Conservation (phyloP, 2,113 vertebrate genomes). For the Rousettus leschenaultii region DNA sequence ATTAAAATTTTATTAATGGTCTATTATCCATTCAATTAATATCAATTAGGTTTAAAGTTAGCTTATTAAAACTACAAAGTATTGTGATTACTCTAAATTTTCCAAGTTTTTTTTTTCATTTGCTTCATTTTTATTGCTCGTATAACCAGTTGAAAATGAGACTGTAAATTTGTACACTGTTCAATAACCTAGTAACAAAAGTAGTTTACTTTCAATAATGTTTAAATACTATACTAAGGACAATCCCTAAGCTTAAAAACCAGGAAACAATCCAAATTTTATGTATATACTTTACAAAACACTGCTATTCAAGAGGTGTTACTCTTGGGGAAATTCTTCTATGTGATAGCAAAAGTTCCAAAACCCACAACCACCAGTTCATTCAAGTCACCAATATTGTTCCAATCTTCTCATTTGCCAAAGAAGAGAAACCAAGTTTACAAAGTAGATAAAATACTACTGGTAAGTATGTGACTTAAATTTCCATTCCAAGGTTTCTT, state of each 20-base stretch:
- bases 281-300: neutral
- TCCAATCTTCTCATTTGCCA: neutral
- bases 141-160: neutral
- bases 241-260: neutral
- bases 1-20: neutral
- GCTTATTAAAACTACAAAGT: neutral
- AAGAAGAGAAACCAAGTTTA: neutral
- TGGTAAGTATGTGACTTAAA: neutral
- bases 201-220: neutral
- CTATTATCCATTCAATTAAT: neutral
- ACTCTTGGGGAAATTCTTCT: neutral
- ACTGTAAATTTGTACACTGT: neutral
- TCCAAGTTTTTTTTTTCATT: conserved; percentile 14
- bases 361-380: neutral
- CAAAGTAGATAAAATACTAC: neutral
- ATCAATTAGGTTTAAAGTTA: neutral
- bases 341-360: neutral
- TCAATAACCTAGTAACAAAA: conserved; percentile 8
- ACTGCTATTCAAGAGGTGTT: neutral
- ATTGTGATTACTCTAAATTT: neutral
- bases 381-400: neutral
- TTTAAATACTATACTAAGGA: neutral
- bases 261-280: neutral
- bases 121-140: neutral
- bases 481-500: neutral